These are phyloP conservation scores for Tylochromis polylepis DNA, from an alignment of 2,113 vertebrate species.

Conservation along the genomic window DNA sequence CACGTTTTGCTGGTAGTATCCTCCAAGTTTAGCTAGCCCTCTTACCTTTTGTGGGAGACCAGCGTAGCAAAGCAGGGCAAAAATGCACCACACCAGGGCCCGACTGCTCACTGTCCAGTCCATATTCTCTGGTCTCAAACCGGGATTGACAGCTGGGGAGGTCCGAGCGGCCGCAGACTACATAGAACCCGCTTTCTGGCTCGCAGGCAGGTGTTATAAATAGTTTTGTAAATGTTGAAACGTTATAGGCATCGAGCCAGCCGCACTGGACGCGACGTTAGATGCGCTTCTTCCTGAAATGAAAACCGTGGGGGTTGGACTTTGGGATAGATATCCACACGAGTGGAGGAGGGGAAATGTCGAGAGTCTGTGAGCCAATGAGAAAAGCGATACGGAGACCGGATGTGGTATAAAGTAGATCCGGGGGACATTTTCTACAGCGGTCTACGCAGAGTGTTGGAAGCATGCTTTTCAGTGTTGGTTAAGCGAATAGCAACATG, in stretches of 20 bases:
- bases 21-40: slow-evolving; percentile 3
- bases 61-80: slow-evolving; percentile 54
- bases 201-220: neutral
- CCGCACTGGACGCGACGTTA: neutral
- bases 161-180: slow-evolving; percentile 16
- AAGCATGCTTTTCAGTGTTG: rapidly evolving
- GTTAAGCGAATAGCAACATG: rapidly evolving
- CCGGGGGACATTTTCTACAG: slow-evolving; percentile 29
- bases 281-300: slow-evolving; percentile 64
- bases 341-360: slow-evolving; percentile 47
- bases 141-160: slow-evolving; percentile 9
- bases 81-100: slow-evolving; percentile 67
- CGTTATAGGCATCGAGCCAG: neutral
- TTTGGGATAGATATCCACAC: slow-evolving; percentile 25
- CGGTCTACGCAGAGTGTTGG: rapidly evolving
- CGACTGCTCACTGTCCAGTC: slow-evolving; percentile 64
- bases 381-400: neutral
- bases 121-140: slow-evolving; percentile 59
- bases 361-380: slow-evolving; percentile 25
- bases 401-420: slow-evolving; percentile 48
- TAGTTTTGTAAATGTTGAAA: neutral
- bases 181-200: slow-evolving; percentile 39
- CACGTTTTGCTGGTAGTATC: neutral
- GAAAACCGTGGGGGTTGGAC: slow-evolving; percentile 52
- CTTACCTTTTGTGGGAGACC: slow-evolving; percentile 65